Base-by-base conservation (phyloP, 2,888 invertebrate species). In the Drosophila quinaria region DNA sequence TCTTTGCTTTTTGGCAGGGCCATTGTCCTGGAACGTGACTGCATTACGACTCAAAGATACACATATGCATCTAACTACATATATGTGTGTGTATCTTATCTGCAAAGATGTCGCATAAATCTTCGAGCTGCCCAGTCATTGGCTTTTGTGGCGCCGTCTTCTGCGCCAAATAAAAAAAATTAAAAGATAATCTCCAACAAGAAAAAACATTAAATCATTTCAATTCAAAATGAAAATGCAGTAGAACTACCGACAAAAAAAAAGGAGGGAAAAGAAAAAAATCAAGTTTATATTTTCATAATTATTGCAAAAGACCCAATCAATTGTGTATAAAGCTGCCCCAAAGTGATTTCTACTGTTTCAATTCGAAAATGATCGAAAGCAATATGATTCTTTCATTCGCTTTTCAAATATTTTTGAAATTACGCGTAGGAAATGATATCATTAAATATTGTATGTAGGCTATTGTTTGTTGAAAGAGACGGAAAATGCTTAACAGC, bases 21-120 rank as follows among this genome's bases (percentile, higher is more conserved):
- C 47, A 39, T 59, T 51, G 49, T 50, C 49, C 50, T 50, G 41
- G 41, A 60, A 58, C 46, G 58, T 58, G 58, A 58, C 56, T 56
- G 56, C 46, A 56, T 56, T 46, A 46, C 25, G 22, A 56, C 56
- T 35, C 22, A 55, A 42, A 55, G 55, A 55, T 42, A 55, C 31
- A 42, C 41, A 17, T 41, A 31, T 47, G 0, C 11, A 37, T 55
- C 10, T 19, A 22, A 22, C 13, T 25, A 22, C 13, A 15, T 50
- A 4, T 41, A 11, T 47, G 29, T 59, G 15, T 61, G 15, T 61
- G 37, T 44, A 39, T 59, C 39, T 64, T 74, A 74, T 71, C 72
- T 74, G 74, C 75, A 71, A 69, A 59, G 54, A 64, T 76, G 71
- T 52, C 64, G 66, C 68, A 74, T 76, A 74, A 71, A 76, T 76